Evolutionary conservation across 1,140 invertebrate genomes (phyloP), one percentile per base, ranked within the genome.

Genomic region (Drosophila parvula): DNA sequence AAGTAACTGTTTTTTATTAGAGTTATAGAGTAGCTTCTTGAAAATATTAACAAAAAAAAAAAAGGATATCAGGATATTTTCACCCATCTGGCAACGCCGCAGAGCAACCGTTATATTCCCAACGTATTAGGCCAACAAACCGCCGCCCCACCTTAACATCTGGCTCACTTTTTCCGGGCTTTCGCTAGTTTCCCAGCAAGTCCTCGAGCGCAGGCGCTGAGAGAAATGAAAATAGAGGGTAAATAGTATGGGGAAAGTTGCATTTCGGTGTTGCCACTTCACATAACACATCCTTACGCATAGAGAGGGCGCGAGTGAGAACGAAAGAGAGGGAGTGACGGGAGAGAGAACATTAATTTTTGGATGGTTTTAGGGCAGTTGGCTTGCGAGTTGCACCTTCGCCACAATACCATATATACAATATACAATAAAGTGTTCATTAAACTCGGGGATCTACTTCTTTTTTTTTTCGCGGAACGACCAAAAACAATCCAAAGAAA

Each of bases 371-470:
- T 86, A 67, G 48, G 78, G 69, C 79, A 75, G 76, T 81, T 85
- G 58, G 62, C 63, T 58, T 22, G 70, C 48, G 71, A 73, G 70
- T 74, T 73, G 71, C 57, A 51, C 47, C 58, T 74, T 60, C 40
- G 50, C 69, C 59, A 60, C 48, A 79, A 70, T 78, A 55, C 51
- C 38, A 36, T 2, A 22, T 22, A 22, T 3, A 22, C 36, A 22
- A 53, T 53, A 27, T 55, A 86, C 85, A 88, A 89, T 90, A 79
- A 84, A 90, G 85, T 89, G 84, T 89, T 89, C 84, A 89, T 75
- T 56, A 38, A 78, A 64, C 85, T 90, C 85, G 78, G 85, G 85
- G 85, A 84, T 80, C 77, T 83, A 63, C 53, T 18, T 32, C 63
- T 74, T 79, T n/a, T 16, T 30, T 16, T 50, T 74, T 55, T 40